Base-by-base conservation (phyloP, 2,113 vertebrate genomes). In the Apistogramma diplotaenia region DNA sequence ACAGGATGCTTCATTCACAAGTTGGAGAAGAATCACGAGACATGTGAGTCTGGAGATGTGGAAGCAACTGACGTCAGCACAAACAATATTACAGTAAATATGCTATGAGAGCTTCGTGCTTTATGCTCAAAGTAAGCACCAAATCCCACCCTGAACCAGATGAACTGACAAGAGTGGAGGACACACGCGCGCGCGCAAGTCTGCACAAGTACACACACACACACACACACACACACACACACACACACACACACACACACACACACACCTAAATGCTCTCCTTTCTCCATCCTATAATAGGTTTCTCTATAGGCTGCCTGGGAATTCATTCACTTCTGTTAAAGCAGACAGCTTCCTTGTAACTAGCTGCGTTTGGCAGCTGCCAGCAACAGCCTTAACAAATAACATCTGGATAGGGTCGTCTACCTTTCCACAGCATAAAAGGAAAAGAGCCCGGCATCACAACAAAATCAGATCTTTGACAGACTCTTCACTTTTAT, bases 341-440 rank as follows among this genome's bases (percentile, higher is more conserved):
- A 91, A 90, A 93, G 79, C 86, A 88, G 73, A 81, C 87, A 92
- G 83, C 88, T 87, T 87, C 75, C 79, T 71, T 79, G 84, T 91
- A 92, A 93, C 87, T 88, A 81, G 82, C 84, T 74, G 58, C 83
- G 88, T 89, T 85, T 87, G 83, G 71, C 76, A 86, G 60, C 46
- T 29, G 25, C 56, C 91, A 91, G 84, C 73, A 8, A 87, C 89
- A 59, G 58, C 55, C 79, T 89, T 85, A 81, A 94, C 85, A 91
- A 93, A 91, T 74, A 93, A 91, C 94, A 95, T 95, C 93, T 95
- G 94, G 92, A 78, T 75, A 74, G 90, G 49, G 85, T 91, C 87
- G 80, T 92, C 84, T 87, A 85, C 82, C 88, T 90, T 84, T 85
- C 78, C 78, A 83, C 79, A 91, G 89, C 88, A 87, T 83, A 81